Evolutionary conservation across 2,888 invertebrate genomes (phyloP).

Genomic region (Unio pictorum): DNA sequence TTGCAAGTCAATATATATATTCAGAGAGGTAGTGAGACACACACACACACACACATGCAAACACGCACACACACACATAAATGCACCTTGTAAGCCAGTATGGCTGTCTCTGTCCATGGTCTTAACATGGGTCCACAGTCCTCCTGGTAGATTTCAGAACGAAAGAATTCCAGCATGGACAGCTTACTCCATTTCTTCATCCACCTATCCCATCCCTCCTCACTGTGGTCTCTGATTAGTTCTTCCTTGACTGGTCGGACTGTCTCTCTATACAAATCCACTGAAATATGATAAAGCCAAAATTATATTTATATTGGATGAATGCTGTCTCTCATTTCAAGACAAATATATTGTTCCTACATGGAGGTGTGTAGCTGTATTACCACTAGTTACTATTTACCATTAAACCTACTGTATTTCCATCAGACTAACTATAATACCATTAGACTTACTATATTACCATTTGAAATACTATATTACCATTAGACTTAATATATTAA

Average conservation of each 20-base stretch:
- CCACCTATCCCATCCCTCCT: conserved; percentile 18
- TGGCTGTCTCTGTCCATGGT: conserved; percentile 23
- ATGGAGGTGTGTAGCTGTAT: no score
- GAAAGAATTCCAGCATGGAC: conserved; percentile 13
- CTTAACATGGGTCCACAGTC: conserved; percentile 1
- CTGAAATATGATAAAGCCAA: conserved; percentile 3
- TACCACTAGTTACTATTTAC: no score
- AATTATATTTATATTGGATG: background rate
- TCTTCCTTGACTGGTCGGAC: conserved; percentile 16
- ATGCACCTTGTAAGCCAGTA: conserved; percentile 4
- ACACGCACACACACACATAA: background rate
- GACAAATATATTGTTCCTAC: no score
- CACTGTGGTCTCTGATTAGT: conserved; percentile 2
- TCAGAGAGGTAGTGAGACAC: no score
- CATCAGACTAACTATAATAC: no score
- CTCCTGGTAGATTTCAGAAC: conserved; percentile 4
- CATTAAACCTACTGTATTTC: no score
- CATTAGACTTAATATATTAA: no score
- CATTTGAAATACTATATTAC: no score
- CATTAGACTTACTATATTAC: no score
- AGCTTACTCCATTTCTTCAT: conserved; percentile 21
- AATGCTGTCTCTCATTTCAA: no score
- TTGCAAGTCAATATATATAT: no score
- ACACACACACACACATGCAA: no score
- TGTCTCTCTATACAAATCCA: conserved; percentile 12